Percentiles rank a stretch among this genome's conserved stretches.
Evolutionary conservation across 2,797 vertebrate species (phyloP).

Genomic region (Danio aesculapii): DNA sequence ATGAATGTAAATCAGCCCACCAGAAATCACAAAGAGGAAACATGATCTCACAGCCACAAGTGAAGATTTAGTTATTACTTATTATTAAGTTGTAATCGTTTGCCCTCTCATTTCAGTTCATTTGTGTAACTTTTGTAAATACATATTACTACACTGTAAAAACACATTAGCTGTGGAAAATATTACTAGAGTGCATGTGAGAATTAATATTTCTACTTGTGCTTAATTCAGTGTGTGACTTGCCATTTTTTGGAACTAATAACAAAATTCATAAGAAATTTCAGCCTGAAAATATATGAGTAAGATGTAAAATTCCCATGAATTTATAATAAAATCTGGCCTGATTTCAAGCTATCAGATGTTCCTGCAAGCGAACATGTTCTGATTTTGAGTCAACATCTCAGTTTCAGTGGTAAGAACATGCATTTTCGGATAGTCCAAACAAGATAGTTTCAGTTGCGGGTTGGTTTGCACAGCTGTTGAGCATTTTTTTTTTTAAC

Average conservation of each 20-base stretch:
- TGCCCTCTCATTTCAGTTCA: neutral
- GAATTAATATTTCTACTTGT: too few relatives aligned
- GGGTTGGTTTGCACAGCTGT: constrained; percentile 38
- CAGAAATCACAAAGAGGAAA: neutral
- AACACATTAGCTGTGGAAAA: too few relatives aligned
- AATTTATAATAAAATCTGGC: neutral
- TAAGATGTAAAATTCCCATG: neutral
- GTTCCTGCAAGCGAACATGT: constrained; percentile 6
- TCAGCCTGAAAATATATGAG: too few relatives aligned
- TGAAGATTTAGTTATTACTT: neutral
- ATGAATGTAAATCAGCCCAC: neutral
- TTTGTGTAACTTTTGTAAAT: too few relatives aligned
- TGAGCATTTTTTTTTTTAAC: neutral
- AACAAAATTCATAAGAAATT: too few relatives aligned
- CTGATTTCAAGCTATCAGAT: constrained; percentile 11
- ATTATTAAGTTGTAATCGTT: neutral
- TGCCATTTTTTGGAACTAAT: too few relatives aligned
- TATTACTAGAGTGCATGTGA: too few relatives aligned
- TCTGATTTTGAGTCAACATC: constrained; percentile 26
- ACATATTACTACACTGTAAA: too few relatives aligned
- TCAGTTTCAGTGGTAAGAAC: constrained; percentile 49
- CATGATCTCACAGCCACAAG: neutral
- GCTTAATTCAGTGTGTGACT: too few relatives aligned
- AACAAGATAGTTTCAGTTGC: constrained; percentile 43
- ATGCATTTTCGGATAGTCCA: constrained; percentile 23